These are phyloP conservation scores for Cyanoramphus novaezelandiae DNA, from an alignment of 2,113 vertebrate species.

Conservation along the genomic window DNA sequence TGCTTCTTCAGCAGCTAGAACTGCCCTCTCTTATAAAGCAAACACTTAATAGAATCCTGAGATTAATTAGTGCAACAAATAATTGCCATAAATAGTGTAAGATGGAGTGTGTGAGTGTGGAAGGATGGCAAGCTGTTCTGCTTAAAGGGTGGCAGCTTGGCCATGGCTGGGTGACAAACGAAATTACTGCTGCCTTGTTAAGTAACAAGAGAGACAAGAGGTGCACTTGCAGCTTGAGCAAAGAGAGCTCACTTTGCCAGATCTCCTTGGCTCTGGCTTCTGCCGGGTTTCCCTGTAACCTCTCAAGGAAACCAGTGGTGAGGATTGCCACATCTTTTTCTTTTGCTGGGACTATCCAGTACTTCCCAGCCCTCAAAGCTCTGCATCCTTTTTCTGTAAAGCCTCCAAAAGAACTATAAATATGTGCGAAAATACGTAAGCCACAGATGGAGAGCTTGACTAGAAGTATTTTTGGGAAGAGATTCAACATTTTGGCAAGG, in stretches of 20 bases:
- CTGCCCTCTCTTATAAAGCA: not conserved
- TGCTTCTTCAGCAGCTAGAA: not conserved
- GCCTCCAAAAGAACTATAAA: not conserved
- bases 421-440: not conserved
- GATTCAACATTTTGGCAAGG: not conserved
- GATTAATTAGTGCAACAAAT: not conserved
- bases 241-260: not conserved
- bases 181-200: not conserved
- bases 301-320: fast-evolving
- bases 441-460: not conserved
- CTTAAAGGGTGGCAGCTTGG: not conserved
- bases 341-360: not conserved
- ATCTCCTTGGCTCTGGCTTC: not conserved
- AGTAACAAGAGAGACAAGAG: not conserved
- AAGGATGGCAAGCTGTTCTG: not conserved
- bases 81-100: no score
- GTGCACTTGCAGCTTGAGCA: not conserved
- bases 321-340: not conserved
- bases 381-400: not conserved
- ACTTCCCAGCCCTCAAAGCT: not conserved
- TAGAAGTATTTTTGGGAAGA: not conserved
- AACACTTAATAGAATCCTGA: not conserved
- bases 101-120: not conserved
- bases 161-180: not conserved
- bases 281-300: not conserved